Evolutionary conservation across 2,888 invertebrate species (phyloP).

Genomic region (Eupithecia centaureata): DNA sequence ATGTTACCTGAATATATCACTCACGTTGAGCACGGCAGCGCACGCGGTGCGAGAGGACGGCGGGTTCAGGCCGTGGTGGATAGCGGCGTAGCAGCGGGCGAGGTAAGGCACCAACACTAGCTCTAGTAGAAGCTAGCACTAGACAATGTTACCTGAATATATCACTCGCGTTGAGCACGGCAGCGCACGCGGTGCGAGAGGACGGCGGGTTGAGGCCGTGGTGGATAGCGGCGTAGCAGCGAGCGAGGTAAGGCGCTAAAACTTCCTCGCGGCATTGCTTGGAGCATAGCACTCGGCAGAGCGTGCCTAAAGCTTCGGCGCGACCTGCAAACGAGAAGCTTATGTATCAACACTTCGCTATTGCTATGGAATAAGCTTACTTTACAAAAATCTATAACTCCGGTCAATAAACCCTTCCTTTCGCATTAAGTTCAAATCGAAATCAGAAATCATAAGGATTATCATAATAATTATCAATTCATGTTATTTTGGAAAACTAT

Average conservation of each 20-base stretch:
- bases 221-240: constrained; percentile 96
- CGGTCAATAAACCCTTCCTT: no score
- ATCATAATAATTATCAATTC: no score
- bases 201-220: constrained; percentile 89
- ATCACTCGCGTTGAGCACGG: constrained; percentile 93
- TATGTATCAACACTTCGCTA: not conserved
- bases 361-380: not conserved
- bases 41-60: constrained; percentile 84
- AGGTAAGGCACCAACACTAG: constrained; percentile 89
- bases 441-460: no score
- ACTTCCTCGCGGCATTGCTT: constrained; percentile 98
- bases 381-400: not conserved
- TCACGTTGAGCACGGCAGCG: constrained; percentile 94
- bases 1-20: constrained; percentile 90
- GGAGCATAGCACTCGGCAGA: constrained; percentile 97
- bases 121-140: not conserved
- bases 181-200: constrained; percentile 88
- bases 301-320: constrained; percentile 96
- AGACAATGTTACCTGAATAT: constrained; percentile 86
- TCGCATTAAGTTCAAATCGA: no score
- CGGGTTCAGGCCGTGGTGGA: constrained; percentile 92
- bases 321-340: constrained; percentile 84
- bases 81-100: constrained; percentile 95
- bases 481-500: no score
- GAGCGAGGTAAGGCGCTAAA: constrained; percentile 94